Percentiles rank a stretch among this genome's conserved stretches.
Conservation (phyloP, 2,797 vertebrate genomes). For the Craterocephalus amniculus region DNA sequence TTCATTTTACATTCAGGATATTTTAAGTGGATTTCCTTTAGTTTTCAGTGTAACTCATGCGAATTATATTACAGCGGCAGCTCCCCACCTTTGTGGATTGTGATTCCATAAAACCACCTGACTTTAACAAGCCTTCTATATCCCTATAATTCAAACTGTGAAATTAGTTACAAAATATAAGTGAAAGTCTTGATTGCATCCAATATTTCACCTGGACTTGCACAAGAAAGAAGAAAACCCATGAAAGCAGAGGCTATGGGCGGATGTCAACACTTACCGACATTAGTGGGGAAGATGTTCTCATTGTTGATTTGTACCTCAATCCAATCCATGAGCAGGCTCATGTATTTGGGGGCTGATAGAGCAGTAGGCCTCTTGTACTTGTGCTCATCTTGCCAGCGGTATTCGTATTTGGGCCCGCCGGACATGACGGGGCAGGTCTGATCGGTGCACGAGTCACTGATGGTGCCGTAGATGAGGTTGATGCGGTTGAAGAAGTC, state of each 20-base stretch:
- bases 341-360: constrained; percentile 94
- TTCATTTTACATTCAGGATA: background rate
- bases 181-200: background rate
- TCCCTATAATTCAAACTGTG: background rate
- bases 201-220: background rate
- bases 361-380: constrained; percentile 92
- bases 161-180: background rate
- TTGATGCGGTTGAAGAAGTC: constrained; percentile 99
- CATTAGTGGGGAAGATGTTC: constrained; percentile 92
- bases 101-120: background rate
- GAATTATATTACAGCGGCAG: background rate
- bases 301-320: constrained; percentile 97
- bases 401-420: constrained; percentile 94
- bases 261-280: constrained; percentile 84
- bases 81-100: background rate
- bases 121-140: background rate
- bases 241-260: background rate
- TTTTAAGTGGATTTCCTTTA: constrained; percentile 1
- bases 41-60: background rate
- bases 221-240: background rate
- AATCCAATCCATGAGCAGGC: constrained; percentile 97
- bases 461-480: constrained; percentile 97
- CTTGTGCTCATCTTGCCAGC: constrained; percentile 93
- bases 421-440: constrained; percentile 94
- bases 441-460: constrained; percentile 92